Base-by-base conservation (phyloP, 2,888 invertebrate species). In the Pardosa pseudoannulata region DNA sequence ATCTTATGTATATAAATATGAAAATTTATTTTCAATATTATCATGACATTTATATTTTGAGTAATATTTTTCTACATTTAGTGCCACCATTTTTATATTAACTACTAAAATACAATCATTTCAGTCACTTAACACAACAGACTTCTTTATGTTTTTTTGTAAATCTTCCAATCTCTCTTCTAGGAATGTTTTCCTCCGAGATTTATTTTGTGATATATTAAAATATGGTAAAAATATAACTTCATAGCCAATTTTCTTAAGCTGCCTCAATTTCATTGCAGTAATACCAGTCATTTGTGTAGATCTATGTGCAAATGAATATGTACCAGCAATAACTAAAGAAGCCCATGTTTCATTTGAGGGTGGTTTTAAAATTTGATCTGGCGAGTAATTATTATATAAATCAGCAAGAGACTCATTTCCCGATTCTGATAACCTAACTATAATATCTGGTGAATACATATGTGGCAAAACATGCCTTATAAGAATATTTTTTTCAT, bases 381-480 rank as follows among this genome's bases (percentile, higher is more conserved):
- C 73, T 16, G 56, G 16, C 27, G 79, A 39, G 7, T 39, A 62
- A 65, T 71, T 28, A 0, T n/a, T 3, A 46, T 32, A 79, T 0
- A 75, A 19, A 6, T 29, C 31, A 9, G 65, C 29, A 9, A 87
- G 19, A 7, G 76, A 27, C 23, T 75, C 27, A 1, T 62, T 3
- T 1, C 16, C 19, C 0, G 7, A 16, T 1, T 68, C 27, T 1
- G 9, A n/a, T 16, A 85, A 28, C n/a, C 76, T 46, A 28, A 87
- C 28, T 13, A 87, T 29, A 16, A 87, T 71, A 36, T 80, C 87
- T 32, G 87, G 80, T 16, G 75, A 68, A 65, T 50, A 87, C 5
- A 62, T 29, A 29, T 87, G 87, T n/a, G 87, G 87, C 19, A 87
- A 71, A 29, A 80, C 39, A 67, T 87, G 87, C 11, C 36, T 32